Evolutionary conservation across 2,888 invertebrate genomes (phyloP), one percentile per base, ranked within the genome.

Genomic region (Calliphora vomitoria): DNA sequence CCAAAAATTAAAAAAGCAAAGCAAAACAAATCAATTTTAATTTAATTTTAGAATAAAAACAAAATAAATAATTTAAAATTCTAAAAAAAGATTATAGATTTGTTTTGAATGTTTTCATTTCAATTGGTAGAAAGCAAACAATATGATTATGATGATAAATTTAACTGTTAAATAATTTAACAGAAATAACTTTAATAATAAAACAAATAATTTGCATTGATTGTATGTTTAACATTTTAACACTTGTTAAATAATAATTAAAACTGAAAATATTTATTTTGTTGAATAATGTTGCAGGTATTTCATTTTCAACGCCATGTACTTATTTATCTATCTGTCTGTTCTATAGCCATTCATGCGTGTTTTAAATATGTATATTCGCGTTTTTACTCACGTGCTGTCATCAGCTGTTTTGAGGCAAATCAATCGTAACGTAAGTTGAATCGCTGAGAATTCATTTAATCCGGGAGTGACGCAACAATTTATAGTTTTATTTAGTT

Each of bases 391-490:
- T 85, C 85, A 81, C 85, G 69, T 85, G 75, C 75, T 44, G 75
- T 71, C 69, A 80, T 76, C 85, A 81, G 76, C 76, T 85, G 85
- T 76, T 71, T 76, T 18, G 66, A 11, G 55, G 15, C 10, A n/a
- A 60, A 41, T 85, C 13, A 11, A 60, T 74, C 38, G 10, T 41
- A 44, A 66, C 11, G 4, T 10, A 44, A 1, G 11, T 13, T 4
- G 8, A 11, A 13, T 72, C 15, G 20, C 55, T n/a, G 8, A 18
- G 31, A 68, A 66, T 38, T 38, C 20, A 64, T 71, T 38, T 44
- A 82, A 86, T 82, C 86, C 86, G 82, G 86, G 86, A 78, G 82
- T 86, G 86, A 86, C 82, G 82, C 78, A 86, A 82, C 71, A 72
- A 18, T 66, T 66, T 55, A 8, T 41, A 15, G 10, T 78, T 58